Base-by-base conservation (phyloP, 2,797 vertebrate species). In the Tinamus major region DNA sequence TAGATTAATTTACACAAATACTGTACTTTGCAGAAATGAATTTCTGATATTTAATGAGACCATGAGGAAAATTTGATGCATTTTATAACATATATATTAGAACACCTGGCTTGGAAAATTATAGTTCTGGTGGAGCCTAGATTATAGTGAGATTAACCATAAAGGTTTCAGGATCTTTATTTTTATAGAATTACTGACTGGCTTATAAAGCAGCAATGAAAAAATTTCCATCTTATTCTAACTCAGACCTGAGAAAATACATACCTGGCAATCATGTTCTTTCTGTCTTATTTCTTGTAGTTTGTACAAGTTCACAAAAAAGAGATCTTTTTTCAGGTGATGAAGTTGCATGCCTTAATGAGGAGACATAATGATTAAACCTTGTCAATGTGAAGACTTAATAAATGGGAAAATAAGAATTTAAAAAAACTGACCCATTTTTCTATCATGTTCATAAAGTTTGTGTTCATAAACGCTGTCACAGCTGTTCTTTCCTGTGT, bases 61-160 rank as follows among this genome's bases (percentile, higher is more conserved):
- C 64, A 33, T 69, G 62, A 93, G 53, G 46, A 27, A 59, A 10
- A 58, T 97, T 94, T 87, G 71, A 89, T 97, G 91, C 91, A 92
- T 95, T 95, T 96, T 95, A 79, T 95, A 96, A 94, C 63, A 74
- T 67, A 24, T 93, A 37, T 88, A 59, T 70, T 82, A 44, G 55
- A 91, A 61, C 94, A 63, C 65, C 90, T 94, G 94, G 95, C 94
- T 64, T 79, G 58, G 84, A 95, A 95, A 94, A 85, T 33, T 0
- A 42, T 74, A 16, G 37, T 65, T 79, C 4, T 78, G 82, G 20
- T 69, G 65, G 33, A 80, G 58, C 58, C 56, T 44, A 23, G 41
- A 1, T 69, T 94, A 77, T 62, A 49, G 53, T 37, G 62, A 49
- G 75, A 59, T 62, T 74, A 42, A 79, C 58, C n/a, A 46, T 63